Conservation (phyloP, 2,113 vertebrate species). For the Hypanus sabinus region DNA sequence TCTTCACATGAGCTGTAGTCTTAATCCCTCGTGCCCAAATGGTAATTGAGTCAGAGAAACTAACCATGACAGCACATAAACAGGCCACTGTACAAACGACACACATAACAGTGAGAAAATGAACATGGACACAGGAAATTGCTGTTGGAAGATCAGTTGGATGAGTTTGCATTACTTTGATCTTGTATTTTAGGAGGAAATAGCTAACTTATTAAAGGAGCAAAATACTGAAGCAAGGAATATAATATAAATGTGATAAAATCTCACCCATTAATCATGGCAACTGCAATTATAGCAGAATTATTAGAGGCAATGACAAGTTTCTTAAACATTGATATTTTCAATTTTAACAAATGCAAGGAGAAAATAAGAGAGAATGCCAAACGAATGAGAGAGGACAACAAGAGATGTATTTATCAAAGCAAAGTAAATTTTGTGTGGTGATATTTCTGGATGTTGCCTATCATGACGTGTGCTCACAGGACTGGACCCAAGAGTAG, state of each 20-base stretch:
- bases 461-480: too few species aligned
- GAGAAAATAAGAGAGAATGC: neutral
- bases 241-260: neutral
- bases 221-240: neutral
- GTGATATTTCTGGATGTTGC: neutral
- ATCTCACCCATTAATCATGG: neutral
- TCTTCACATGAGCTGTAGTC: neutral
- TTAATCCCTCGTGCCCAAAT: neutral
- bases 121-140: neutral
- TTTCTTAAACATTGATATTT: neutral
- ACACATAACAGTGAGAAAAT: neutral
- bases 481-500: too few species aligned
- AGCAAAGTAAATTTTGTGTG: neutral
- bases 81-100: neutral
- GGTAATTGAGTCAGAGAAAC: neutral
- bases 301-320: neutral
- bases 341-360: neutral
- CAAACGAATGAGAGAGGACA: neutral
- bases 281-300: neutral
- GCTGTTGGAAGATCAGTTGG: neutral
- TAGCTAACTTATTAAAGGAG: neutral
- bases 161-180: neutral
- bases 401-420: neutral
- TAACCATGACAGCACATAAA: neutral
- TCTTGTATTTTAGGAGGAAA: neutral